Evolutionary conservation across 2,113 vertebrate species (phyloP).

Genomic region (Seriola aureovittata): DNA sequence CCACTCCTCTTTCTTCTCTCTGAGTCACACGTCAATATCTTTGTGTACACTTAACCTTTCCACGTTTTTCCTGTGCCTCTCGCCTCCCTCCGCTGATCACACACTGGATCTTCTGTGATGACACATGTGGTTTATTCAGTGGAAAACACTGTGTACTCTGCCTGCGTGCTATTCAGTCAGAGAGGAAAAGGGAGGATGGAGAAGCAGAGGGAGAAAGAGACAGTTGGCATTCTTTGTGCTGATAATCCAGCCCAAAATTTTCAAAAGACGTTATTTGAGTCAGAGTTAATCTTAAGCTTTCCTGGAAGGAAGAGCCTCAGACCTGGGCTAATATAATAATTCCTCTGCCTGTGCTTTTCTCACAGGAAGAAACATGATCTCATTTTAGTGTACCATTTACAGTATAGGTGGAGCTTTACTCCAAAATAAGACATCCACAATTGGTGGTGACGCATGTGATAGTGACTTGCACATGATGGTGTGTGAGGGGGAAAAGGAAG

Average conservation of each 20-base stretch:
- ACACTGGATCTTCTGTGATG: constrained; percentile 70
- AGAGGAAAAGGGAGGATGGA: constrained; percentile 29
- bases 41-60: constrained; percentile 83
- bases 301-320: constrained; percentile 58
- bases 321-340: constrained; percentile 57
- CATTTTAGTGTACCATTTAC: constrained; percentile 18
- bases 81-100: constrained; percentile 61
- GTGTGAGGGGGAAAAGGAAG: neutral
- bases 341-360: constrained; percentile 21
- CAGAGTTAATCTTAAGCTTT: constrained; percentile 73
- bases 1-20: constrained; percentile 73
- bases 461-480: neutral
- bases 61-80: constrained; percentile 56
- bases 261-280: constrained; percentile 67
- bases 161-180: constrained; percentile 29
- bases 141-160: constrained; percentile 56
- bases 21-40: constrained; percentile 80
- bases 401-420: constrained; percentile 2
- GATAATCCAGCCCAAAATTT: constrained; percentile 59
- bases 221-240: constrained; percentile 56
- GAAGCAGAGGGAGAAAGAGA: constrained; percentile 31
- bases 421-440: neutral
- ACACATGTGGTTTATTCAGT: constrained; percentile 71
- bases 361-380: constrained; percentile 33
- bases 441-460: neutral